These are phyloP conservation scores for Octopus sinensis DNA, from an alignment of 1,140 invertebrate genomes.

Conservation along the genomic window DNA sequence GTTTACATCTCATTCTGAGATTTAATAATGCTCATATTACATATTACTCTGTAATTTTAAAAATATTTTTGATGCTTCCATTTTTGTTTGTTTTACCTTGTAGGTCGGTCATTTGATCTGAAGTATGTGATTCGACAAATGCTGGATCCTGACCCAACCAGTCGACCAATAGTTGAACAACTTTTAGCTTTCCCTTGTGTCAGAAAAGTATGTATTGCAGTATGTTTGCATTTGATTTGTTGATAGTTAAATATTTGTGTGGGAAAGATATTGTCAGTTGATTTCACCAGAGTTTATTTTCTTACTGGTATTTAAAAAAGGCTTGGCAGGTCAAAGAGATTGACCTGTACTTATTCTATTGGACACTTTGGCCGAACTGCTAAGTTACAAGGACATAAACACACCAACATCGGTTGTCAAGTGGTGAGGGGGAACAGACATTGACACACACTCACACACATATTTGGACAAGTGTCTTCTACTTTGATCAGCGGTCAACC, in stretches of 20 bases:
- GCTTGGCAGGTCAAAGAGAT: background rate
- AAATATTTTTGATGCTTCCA: constrained; percentile 1
- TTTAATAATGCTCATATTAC: no score
- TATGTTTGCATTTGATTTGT: background rate
- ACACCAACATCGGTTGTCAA: no score
- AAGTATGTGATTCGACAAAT: constrained; percentile 62
- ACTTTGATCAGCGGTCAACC: no score
- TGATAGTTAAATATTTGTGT: background rate
- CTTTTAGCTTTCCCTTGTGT: constrained; percentile 56
- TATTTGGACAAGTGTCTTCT: no score
- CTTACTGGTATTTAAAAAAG: background rate
- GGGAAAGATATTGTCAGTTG: background rate
- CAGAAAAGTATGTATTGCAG: constrained; percentile 34
- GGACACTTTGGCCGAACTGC: no score
- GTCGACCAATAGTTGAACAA: constrained; percentile 61
- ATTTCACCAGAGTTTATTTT: background rate
- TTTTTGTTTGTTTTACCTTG: constrained; percentile 26
- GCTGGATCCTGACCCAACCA: constrained; percentile 61
- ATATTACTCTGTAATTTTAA: background rate
- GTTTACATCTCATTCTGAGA: no score
- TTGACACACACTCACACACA: no score
- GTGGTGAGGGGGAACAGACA: no score
- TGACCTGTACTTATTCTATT: background rate
- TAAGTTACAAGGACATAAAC: no score
- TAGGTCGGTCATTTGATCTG: constrained; percentile 63